Conservation (phyloP, 2,797 vertebrate species). For the Artibeus jamaicensis region DNA sequence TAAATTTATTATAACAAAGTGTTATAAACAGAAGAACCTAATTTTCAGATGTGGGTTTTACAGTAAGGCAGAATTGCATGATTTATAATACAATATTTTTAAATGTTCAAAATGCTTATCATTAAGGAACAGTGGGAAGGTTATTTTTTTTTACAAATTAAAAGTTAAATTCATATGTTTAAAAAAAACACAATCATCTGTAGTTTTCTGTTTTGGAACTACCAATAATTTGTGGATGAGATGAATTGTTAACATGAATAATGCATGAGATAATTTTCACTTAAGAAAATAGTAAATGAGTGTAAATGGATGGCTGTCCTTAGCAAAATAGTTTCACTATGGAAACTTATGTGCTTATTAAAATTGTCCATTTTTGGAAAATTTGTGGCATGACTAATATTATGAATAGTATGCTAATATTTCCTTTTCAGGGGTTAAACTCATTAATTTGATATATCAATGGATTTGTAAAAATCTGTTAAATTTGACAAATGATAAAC, state of each 20-base stretch:
- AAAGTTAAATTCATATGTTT: slow-evolving; percentile 37
- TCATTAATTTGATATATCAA: background rate
- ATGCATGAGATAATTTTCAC: background rate
- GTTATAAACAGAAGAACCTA: background rate
- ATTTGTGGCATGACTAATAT: background rate
- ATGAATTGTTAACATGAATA: slow-evolving; percentile 25
- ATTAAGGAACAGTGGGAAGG: background rate
- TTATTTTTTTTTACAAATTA: background rate
- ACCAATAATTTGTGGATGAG: slow-evolving; percentile 6
- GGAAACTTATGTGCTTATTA: slow-evolving; percentile 22
- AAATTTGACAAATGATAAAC: background rate
- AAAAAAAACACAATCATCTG: background rate
- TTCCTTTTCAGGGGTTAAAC: background rate
- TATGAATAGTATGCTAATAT: background rate
- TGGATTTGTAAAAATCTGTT: background rate
- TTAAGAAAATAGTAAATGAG: slow-evolving; percentile 18
- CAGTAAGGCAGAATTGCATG: slow-evolving; percentile 21
- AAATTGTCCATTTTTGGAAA: background rate
- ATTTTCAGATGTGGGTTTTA: slow-evolving; percentile 30
- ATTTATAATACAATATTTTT: slow-evolving; percentile 14
- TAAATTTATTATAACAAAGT: slow-evolving; percentile 36
- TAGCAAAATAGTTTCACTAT: slow-evolving; percentile 31
- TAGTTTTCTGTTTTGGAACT: slow-evolving; percentile 37
- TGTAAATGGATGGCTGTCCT: background rate
- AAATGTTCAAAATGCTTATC: background rate